Evolutionary conservation across 23 tunicate species (phyloP), one percentile per base, ranked within the genome.

Genomic region (Halocynthia aurantium): DNA sequence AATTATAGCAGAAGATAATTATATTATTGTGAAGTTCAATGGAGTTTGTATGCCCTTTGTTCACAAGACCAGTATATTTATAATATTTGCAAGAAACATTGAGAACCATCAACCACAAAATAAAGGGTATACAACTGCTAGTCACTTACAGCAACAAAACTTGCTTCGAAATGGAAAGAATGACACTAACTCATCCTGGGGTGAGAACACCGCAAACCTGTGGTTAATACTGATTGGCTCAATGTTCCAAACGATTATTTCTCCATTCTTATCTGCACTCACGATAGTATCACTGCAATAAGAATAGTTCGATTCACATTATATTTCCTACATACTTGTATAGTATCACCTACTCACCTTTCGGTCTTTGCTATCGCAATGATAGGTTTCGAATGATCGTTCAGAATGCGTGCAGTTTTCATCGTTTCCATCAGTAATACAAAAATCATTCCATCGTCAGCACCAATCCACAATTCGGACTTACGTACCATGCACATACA

Each of bases 401-500:
- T 76, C 22, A 88, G 52, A 10, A 88, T 78, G 10, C 85, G 67
- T 8, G 82, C 73, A 50, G 69, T 77, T 60, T 79, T 77, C 88
- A 83, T 81, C 7, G 85, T 73, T 10, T 70, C 76, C 50, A 76
- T 69, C 7, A 67, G 55, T 17, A 88, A 54, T 8, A 88, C 72
- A 77, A 78, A 76, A 62, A 88, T 88, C 50, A 20, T 88, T 51
- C 71, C 74, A 69, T 88, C 95, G 6, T 82, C 72, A 5, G 82
- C 72, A 31, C 95, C 95, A 12, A 88, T 87, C 95, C 95, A 88
- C 67, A 88, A 61, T 56, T 88, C 95, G 13, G 72, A 53, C 11
- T 55, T 70, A 40, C 31, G 53, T 10, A 78, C 72, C 65, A 83
- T 54, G 52, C 57, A 66, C 86, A 83, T 49, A n/a, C 81, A 75